phyloP scores from a whole-genome alignment of 2,113 vertebrate species.

The Octodon degus region DNA sequence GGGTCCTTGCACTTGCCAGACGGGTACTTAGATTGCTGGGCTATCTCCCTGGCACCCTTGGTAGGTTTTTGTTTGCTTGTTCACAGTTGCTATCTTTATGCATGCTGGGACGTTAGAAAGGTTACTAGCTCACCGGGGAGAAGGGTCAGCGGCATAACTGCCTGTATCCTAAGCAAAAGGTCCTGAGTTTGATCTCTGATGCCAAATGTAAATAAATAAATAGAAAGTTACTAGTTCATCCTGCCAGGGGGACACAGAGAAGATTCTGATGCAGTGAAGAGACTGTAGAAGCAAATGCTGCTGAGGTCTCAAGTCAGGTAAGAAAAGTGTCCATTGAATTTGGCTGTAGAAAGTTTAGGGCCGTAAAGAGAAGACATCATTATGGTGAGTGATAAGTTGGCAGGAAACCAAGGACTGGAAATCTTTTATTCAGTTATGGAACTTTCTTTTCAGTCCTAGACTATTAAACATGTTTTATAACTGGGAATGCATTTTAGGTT shows the following conservation, averaged over 20 bases:
- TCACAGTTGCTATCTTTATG: background rate
- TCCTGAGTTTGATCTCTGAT: too few relatives aligned
- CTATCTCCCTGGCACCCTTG: too few relatives aligned
- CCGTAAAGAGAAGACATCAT: too few relatives aligned
- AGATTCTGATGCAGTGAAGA: background rate
- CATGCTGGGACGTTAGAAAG: background rate
- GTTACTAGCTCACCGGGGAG: background rate
- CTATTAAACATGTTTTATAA: background rate
- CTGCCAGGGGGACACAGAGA: background rate
- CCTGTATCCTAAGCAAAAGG: too few relatives aligned
- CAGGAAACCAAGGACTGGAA: background rate
- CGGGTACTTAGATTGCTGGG: too few relatives aligned
- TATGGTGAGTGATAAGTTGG: fast-evolving
- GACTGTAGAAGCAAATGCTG: too few relatives aligned
- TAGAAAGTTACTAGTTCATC: background rate
- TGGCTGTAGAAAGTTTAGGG: too few relatives aligned
- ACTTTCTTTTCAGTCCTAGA: background rate
- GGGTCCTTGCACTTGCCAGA: too few relatives aligned
- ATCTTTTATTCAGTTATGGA: background rate
- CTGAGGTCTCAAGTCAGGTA: background rate
- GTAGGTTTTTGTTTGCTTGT: background rate
- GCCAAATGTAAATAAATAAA: too few relatives aligned
- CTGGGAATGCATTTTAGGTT: background rate
- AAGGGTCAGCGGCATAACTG: too few relatives aligned
- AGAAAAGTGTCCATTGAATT: background rate